Conservation (phyloP, 2,888 invertebrate genomes). For the Philaethria dido region DNA sequence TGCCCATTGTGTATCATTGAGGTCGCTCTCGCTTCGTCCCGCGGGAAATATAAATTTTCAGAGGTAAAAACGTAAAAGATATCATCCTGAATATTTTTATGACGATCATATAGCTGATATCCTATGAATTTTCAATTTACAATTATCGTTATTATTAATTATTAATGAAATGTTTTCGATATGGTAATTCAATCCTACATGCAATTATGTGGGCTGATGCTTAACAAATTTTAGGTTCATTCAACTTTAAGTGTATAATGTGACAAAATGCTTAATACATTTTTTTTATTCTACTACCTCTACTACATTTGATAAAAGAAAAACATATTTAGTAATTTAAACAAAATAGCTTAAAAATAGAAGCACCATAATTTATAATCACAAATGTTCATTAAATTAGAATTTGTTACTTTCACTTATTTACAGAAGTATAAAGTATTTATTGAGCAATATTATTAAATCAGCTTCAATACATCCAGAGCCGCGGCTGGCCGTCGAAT, state of each 20-base stretch:
- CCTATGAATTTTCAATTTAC: slow-evolving; percentile 37
- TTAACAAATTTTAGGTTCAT: no score
- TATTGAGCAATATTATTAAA: slow-evolving; percentile 36
- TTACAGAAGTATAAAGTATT: slow-evolving; percentile 2
- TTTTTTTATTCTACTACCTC: no score
- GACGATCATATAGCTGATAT: slow-evolving; percentile 59
- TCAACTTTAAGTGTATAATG: no score
- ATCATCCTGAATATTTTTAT: slow-evolving; percentile 72
- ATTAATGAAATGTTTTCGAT: no score
- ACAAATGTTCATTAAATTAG: background rate
- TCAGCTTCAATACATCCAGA: slow-evolving; percentile 31
- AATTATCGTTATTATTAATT: slow-evolving; percentile 9
- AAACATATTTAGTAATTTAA: no score
- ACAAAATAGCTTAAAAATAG: no score
- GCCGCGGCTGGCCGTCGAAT: slow-evolving; percentile 39
- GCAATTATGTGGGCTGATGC: background rate
- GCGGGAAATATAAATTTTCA: slow-evolving; percentile 77
- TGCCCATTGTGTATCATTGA: slow-evolving; percentile 76
- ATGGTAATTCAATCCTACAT: background rate
- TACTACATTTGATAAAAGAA: no score
- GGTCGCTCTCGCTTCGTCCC: slow-evolving; percentile 70
- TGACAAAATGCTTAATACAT: no score
- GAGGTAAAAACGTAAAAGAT: slow-evolving; percentile 76
- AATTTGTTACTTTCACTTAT: background rate
- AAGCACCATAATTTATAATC: no score